Evolutionary conservation across 2,888 invertebrate species (phyloP), one percentile per base, ranked within the genome.

Genomic region (Dryobota labecula): DNA sequence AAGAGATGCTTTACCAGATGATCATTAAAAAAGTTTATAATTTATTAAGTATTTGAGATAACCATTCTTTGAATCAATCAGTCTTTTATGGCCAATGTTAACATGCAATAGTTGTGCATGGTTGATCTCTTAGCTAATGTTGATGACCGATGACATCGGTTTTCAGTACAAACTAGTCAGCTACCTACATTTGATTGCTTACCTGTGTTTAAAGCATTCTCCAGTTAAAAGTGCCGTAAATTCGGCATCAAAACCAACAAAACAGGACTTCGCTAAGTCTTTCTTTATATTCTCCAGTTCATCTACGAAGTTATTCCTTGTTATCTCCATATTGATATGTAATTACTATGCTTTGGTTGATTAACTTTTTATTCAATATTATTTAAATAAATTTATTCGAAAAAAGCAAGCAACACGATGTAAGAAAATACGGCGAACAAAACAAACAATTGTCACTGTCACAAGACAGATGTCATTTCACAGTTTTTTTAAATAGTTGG

Each of bases 171-270:
- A 67, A 30, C 8, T 13, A 24, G 6, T 45, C 3, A 30, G 13
- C n/a, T n/a, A n/a, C n/a, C n/a, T n/a, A n/a, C n/a, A n/a, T n/a
- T n/a, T n/a, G n/a, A n/a, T n/a, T n/a, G n/a, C 33, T 88, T 91
- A 97, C 97, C 97, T 97, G 83, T 96, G 86, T 88, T 95, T 96
- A 65, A 93, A 93, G n/a, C 90, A 82, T 53, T 96, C 93, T 78
- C 94, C 92, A 0, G 95, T 85, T 67, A 94, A 82, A 74, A 96
- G 88, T 58, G 95, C 98, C 73, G 97, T 97, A 89, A 98, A 98
- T 94, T 98, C 98, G 20, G 97, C 96, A 91, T 98, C 98, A 81
- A 98, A 95, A 24, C 97, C 96, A 83, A 98, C 91, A 88, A 97
- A 97, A 82, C 96, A 96, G 13, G 97, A 96, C 61, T 94, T 94